A percentile compares a stretch with the other conserved stretches of the same genome.
Evolutionary conservation across 1,140 invertebrate genomes (phyloP).

Genomic region (Palaemon carinicauda): DNA sequence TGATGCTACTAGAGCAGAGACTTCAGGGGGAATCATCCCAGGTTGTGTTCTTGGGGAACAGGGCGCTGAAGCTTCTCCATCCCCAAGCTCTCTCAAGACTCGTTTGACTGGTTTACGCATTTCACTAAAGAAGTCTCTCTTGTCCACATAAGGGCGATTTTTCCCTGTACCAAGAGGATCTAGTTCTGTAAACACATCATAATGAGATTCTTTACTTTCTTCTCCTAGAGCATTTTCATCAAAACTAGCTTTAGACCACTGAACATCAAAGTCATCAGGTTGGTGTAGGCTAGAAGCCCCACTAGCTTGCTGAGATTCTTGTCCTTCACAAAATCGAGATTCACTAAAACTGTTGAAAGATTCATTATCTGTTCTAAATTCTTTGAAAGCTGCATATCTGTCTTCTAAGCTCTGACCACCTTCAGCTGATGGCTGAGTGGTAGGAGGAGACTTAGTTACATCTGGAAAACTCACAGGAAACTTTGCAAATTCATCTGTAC

Average conservation of each 20-base stretch:
- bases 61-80: constrained; percentile 56
- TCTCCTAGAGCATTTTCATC: neutral
- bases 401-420: constrained; percentile 38
- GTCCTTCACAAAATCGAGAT: constrained; percentile 36
- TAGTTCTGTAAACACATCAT: constrained; percentile 83
- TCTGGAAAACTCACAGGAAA: constrained; percentile 58
- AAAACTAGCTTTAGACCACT: constrained; percentile 68
- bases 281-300: constrained; percentile 49
- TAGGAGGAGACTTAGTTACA: constrained; percentile 36
- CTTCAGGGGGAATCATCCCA: constrained; percentile 57
- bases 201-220: constrained; percentile 36
- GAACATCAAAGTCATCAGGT: constrained; percentile 62
- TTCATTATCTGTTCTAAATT: constrained; percentile 47
- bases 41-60: constrained; percentile 52
- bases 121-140: constrained; percentile 85
- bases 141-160: constrained; percentile 90
- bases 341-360: constrained; percentile 56
- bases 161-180: constrained; percentile 89
- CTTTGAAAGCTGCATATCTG: constrained; percentile 59
- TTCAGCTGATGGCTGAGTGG: constrained; percentile 38
- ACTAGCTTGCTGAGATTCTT: constrained; percentile 25
- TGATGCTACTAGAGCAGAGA: constrained; percentile 57
- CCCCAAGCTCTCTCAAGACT: constrained; percentile 49
- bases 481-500: constrained; percentile 48
- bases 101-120: constrained; percentile 53